Evolutionary conservation across 2,888 invertebrate species (phyloP), one percentile per base, ranked within the genome.

Genomic region (Epicampocera succincta): DNA sequence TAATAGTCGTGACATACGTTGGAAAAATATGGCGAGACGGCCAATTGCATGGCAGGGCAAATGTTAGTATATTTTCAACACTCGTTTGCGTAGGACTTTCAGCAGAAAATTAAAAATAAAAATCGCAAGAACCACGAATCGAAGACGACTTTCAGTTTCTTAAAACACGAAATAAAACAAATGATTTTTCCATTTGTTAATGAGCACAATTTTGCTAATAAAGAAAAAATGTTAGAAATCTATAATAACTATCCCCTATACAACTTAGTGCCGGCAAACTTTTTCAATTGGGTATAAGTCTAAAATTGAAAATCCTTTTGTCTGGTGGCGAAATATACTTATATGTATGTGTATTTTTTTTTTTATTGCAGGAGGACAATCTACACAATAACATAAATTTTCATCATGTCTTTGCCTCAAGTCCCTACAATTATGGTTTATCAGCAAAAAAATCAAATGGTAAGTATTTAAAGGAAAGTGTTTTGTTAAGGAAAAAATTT

Each of bases 131-230:
- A 56, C n/a, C n/a, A n/a, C n/a, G 17, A 48, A 50, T 21, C 4
- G 25, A 2, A 8, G 48, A 44, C 56, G 17, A 38, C n/a, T n/a
- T n/a, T n/a, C n/a, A 56, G 17, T 12, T 54, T 8, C 4, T 11
- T 54, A 44, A n/a, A 17, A 48, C 6, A 19, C 38, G 15, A 42
- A 25, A 42, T n/a, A 33, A 29, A 65, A 79, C 81, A 79, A 83
- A 85, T 86, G 85, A 81, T 86, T 81, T 74, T 86, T 61, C 85
- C 85, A 80, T 86, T 86, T 83, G 80, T 86, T 13, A 83, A 54
- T 48, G 85, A 85, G 60, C 61, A 80, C 33, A 77, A 84, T 52
- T 78, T 76, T 69, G 68, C 74, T 17, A 78, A 79, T 58, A 85
- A 83, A 72, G 78, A 77, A 61, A 84, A 80, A 83, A 85, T 86